Evolutionary conservation across 2,888 invertebrate genomes (phyloP).

Genomic region (Gryllus longicercus): DNA sequence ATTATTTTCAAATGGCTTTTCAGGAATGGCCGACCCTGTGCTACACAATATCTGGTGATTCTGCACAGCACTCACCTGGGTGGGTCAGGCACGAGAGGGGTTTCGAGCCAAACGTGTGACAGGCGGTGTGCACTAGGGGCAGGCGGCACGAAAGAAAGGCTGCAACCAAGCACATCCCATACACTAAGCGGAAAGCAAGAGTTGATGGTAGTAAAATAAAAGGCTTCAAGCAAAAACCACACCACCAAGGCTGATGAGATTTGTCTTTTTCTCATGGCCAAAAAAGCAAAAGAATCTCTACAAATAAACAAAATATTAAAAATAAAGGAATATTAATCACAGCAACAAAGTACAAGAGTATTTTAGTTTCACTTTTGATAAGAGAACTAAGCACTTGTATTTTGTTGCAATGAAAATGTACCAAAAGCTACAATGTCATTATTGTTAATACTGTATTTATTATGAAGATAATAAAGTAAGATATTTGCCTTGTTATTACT

Average conservation of each 20-base stretch:
- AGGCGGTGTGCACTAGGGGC: conserved; percentile 30
- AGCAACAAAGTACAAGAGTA: no score
- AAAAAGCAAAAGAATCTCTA: neutral
- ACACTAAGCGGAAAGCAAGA: conserved; percentile 11
- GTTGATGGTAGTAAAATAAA: conserved; percentile 28
- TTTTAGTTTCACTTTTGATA: no score
- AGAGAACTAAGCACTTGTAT: no score
- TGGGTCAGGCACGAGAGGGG: conserved; percentile 33
- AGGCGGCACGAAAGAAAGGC: conserved; percentile 32
- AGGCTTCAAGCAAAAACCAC: neutral
- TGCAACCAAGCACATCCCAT: conserved; percentile 25
- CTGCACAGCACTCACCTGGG: conserved; percentile 33
- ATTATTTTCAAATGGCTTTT: no score
- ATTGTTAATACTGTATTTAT: no score
- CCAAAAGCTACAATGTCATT: no score
- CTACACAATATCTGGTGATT: no score
- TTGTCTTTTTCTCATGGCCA: conserved; percentile 24
- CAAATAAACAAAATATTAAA: conserved; percentile 23
- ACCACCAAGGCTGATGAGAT: conserved; percentile 12
- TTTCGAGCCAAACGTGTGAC: conserved; percentile 37
- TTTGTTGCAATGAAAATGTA: no score
- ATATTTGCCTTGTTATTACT: no score
- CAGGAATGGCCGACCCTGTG: no score
- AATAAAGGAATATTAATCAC: neutral
- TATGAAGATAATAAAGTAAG: no score